Percentiles rank a stretch among this genome's conserved stretches.
These are phyloP conservation scores for Linyphia triangularis DNA, from an alignment of 2,888 invertebrate genomes.

Conservation along the genomic window DNA sequence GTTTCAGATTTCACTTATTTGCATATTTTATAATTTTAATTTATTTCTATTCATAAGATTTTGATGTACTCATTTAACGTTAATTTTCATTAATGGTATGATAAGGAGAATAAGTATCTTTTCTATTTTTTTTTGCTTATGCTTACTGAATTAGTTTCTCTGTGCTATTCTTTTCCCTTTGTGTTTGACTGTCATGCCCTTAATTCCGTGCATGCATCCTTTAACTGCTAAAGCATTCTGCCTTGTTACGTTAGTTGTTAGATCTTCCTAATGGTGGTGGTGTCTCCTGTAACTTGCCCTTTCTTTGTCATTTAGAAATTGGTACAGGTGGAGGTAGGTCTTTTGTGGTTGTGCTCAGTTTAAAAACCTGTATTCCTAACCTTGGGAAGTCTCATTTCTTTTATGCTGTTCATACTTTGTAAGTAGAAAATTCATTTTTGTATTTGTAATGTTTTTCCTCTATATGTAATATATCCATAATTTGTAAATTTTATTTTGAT, in stretches of 20 bases:
- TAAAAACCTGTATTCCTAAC: background rate
- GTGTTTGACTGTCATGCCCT: background rate
- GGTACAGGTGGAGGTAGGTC: conserved; percentile 45
- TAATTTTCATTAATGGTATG: too few relatives aligned
- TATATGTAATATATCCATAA: too few relatives aligned
- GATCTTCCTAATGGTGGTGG: conserved; percentile 48
- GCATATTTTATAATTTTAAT: too few relatives aligned
- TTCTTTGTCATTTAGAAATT: conserved; percentile 1
- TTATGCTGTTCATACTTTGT: background rate
- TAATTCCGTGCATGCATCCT: conserved; percentile 3
- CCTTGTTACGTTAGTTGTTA: background rate
- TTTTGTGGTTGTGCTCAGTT: conserved; percentile 63
- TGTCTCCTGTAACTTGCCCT: conserved; percentile 41
- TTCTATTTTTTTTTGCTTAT: background rate
- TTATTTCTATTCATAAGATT: too few relatives aligned
- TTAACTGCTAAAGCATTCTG: background rate
- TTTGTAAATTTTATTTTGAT: too few relatives aligned
- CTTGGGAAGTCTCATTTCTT: background rate
- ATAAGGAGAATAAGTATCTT: background rate
- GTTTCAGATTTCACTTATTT: too few relatives aligned
- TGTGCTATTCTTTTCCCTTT: background rate
- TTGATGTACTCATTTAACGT: too few relatives aligned
- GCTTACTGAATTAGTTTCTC: background rate
- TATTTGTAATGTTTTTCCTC: too few relatives aligned
- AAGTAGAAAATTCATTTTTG: too few relatives aligned